Base-by-base conservation (phyloP, 2,113 vertebrate genomes). In the Sterna hirundo region DNA sequence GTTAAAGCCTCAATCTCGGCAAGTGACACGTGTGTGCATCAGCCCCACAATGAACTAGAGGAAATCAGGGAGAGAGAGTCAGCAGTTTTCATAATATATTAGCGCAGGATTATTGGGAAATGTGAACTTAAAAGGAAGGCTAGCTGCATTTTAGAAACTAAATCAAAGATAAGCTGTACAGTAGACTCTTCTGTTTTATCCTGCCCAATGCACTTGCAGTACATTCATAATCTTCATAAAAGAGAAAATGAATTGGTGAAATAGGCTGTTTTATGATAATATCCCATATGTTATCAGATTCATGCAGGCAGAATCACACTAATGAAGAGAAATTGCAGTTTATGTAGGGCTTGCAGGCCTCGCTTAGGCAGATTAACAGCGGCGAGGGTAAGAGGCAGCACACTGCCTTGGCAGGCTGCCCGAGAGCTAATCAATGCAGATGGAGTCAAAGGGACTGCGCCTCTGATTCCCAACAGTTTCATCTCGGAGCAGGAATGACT, bases 381-480 rank as follows among this genome's bases (percentile, higher is more conserved):
- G 95, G 95, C 18, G 94, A 96, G 97, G 95, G 94, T 83, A 92
- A 94, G 96, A 97, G 94, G 94, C 96, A 94, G 83, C 88, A 80
- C 92, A 17, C 88, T 74, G 93, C 87, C 82, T 96, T 98, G 98
- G 98, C 98, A 79, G 94, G 55, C 96, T 93, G 97, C 98, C 98
- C 96, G 68, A 75, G 66, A 95, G 78, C 97, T 98, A 97, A 98
- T 99, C 98, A 96, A 98, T 98, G 97, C 96, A 95, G 97, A 94
- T 94, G 94, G 97, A 98, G 98, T 98, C 96, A 97, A 95, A 97
- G 81, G 97, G 97, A 97, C 95, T 87, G 96, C 55, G 19, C 97
- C 92, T 80, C 96, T 87, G 95, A 97, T 97, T 97, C 97, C 96
- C 96, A 95, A 88, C 96, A 93, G 92, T 79, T 97, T 82, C 92